Evolutionary conservation across 2,888 invertebrate genomes (phyloP), one percentile per base, ranked within the genome.

Genomic region (Encarsia formosa): DNA sequence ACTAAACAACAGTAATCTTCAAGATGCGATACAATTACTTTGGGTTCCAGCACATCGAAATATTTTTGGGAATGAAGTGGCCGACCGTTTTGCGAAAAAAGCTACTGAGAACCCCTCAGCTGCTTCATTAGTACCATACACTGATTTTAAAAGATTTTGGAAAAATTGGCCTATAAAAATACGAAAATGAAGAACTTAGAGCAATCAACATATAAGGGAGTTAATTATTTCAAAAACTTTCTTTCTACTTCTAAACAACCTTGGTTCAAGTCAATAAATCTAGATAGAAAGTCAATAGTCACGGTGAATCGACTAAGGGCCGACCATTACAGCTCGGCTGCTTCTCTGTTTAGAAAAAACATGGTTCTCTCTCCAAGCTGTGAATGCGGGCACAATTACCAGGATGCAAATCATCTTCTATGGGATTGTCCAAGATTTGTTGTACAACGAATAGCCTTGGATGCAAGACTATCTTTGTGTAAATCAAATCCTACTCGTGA

Each of bases 401-500:
- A 45, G 31, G 23, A 23, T 11, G 37, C 37, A 13, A 37, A 45
- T 18, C 45, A 45, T 19, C 5, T 45, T 2, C 13, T 45, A 9
- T 45, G 24, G 37, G 11, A 35, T 8, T 45, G 45, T 16, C 24
- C 43, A 2, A 13, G n/a, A n/a, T n/a, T n/a, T n/a, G n/a, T n/a
- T n/a, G n/a, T n/a, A n/a, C n/a, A n/a, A n/a, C n/a, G n/a, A n/a
- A n/a, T n/a, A n/a, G n/a, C n/a, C n/a, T n/a, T n/a, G n/a, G n/a
- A n/a, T n/a, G n/a, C n/a, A n/a, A n/a, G n/a, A n/a, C n/a, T n/a
- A n/a, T n/a, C n/a, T n/a, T n/a, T n/a, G n/a, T n/a, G n/a, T n/a
- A n/a, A n/a, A n/a, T n/a, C n/a, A n/a, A n/a, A n/a, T n/a, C n/a
- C n/a, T n/a, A n/a, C n/a, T n/a, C n/a, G n/a, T n/a, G n/a, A n/a